Conservation (phyloP, 2,888 invertebrate species). For the Lobophora halterata region DNA sequence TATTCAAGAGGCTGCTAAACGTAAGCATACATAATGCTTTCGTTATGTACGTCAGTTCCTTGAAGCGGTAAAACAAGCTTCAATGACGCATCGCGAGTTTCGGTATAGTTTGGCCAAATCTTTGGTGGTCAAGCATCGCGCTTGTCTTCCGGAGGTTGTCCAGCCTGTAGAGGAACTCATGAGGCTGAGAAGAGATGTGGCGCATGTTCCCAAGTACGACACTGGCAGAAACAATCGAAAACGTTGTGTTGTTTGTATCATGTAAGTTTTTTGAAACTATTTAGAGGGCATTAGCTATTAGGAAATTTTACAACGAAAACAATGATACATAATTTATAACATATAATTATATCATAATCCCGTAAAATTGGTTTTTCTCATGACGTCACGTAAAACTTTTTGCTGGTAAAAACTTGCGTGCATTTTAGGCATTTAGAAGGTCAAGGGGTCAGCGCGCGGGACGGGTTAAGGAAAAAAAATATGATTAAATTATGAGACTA, state of each 20-base stretch:
- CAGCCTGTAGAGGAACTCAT: not conserved
- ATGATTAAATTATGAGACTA: too few relatives aligned
- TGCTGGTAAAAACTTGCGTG: too few relatives aligned
- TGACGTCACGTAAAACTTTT: too few relatives aligned
- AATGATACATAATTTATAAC: too few relatives aligned
- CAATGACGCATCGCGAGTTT: constrained; percentile 17
- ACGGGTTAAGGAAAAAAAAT: too few relatives aligned
- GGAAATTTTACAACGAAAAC: too few relatives aligned
- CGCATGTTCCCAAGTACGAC: constrained; percentile 13
- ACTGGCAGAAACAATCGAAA: constrained; percentile 4
- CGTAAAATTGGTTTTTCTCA: too few relatives aligned
- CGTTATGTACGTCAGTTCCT: constrained; percentile 14
- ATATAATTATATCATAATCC: too few relatives aligned
- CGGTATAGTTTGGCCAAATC: constrained; percentile 7
- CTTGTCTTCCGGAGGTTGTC: not conserved
- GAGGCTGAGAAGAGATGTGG: constrained; percentile 19
- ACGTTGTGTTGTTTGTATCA: constrained; percentile 15
- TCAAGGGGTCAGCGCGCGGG: too few relatives aligned
- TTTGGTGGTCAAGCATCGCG: constrained; percentile 10
- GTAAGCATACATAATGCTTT: constrained; percentile 25
- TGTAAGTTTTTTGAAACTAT: too few relatives aligned
- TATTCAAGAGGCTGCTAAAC: constrained; percentile 28
- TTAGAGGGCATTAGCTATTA: too few relatives aligned
- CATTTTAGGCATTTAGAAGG: too few relatives aligned
- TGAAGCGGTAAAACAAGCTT: constrained; percentile 6